phyloP scores from a whole-genome alignment of 2,888 invertebrate genomes.

The Apeira syringaria region DNA sequence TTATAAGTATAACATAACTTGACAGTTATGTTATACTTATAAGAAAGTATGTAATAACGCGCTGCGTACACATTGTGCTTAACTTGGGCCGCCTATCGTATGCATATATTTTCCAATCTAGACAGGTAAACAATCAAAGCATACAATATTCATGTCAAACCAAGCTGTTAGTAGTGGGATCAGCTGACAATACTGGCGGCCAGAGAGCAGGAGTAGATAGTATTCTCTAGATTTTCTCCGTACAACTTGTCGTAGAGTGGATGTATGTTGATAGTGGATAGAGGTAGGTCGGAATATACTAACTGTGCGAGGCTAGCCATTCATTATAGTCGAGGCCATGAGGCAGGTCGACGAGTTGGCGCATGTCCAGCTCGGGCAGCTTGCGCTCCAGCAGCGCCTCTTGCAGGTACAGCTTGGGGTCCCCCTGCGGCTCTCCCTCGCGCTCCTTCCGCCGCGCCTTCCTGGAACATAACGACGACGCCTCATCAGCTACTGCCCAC shows the following conservation, averaged over 20 bases:
- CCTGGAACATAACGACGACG: slow-evolving; percentile 81
- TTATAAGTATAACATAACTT: too few species aligned
- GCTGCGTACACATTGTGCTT: too few species aligned
- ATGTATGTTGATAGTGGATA: neutral
- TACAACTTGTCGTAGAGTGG: too few species aligned
- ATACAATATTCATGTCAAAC: too few species aligned
- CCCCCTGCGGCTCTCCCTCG: slow-evolving; percentile 88
- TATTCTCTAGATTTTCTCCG: too few species aligned
- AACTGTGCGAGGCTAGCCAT: slow-evolving; percentile 99
- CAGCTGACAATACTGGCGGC: too few species aligned
- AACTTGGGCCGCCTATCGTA: too few species aligned
- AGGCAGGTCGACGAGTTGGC: slow-evolving; percentile 96
- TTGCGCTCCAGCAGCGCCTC: slow-evolving; percentile 96
- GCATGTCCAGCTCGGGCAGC: slow-evolving; percentile 96
- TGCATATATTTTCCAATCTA: too few species aligned
- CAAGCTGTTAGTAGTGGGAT: too few species aligned
- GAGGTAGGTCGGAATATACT: slow-evolving; percentile 32
- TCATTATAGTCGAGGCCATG: slow-evolving; percentile 98
- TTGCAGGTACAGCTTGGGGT: slow-evolving; percentile 97
- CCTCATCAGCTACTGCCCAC: neutral
- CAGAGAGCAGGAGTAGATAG: neutral
- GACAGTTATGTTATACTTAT: too few species aligned
- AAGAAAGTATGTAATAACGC: too few species aligned
- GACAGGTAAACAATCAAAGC: too few species aligned
- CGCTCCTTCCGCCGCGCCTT: slow-evolving; percentile 98